These are phyloP conservation scores for Galaxias olidus DNA, from an alignment of 2,797 vertebrate species.

Conservation along the genomic window DNA sequence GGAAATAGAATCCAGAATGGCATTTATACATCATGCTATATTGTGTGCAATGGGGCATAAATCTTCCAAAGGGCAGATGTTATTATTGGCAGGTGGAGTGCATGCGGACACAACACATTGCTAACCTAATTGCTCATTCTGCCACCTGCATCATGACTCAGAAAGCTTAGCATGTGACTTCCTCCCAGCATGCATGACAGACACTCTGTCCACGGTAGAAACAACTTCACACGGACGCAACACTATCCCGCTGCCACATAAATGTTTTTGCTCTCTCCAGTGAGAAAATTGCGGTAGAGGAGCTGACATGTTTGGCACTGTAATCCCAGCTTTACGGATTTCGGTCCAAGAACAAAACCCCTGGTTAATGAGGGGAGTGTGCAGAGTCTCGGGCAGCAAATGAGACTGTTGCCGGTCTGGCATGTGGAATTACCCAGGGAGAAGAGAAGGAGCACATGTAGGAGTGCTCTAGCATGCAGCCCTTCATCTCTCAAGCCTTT, in stretches of 20 bases:
- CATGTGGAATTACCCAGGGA: slow-evolving; percentile 20
- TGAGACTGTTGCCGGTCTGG: slow-evolving; percentile 25
- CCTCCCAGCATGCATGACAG: neutral
- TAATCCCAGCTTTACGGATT: slow-evolving; percentile 41
- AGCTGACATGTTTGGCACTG: slow-evolving; percentile 20
- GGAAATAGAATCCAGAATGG: too few species aligned
- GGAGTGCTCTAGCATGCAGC: slow-evolving; percentile 7
- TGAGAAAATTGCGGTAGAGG: slow-evolving; percentile 30
- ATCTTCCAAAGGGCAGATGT: slow-evolving; percentile 36
- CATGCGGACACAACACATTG: slow-evolving; percentile 33
- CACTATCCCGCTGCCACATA: slow-evolving; percentile 8
- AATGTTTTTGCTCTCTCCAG: slow-evolving; percentile 15
- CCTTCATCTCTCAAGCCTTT: slow-evolving; percentile 22
- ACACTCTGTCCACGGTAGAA: slow-evolving; percentile 10
- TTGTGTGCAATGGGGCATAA: slow-evolving; percentile 14
- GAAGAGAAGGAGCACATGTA: neutral
- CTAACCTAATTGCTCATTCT: slow-evolving; percentile 26
- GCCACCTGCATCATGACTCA: slow-evolving; percentile 22
- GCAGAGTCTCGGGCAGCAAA: slow-evolving; percentile 27
- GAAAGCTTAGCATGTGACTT: slow-evolving; percentile 26
- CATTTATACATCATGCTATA: neutral
- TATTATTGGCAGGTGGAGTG: slow-evolving; percentile 36
- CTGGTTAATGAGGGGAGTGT: slow-evolving; percentile 34
- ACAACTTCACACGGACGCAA: slow-evolving; percentile 11
- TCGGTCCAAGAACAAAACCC: slow-evolving; percentile 13